These are phyloP conservation scores for Leucoraja ocellata DNA, from an alignment of 2,797 vertebrate genomes.

Conservation along the genomic window DNA sequence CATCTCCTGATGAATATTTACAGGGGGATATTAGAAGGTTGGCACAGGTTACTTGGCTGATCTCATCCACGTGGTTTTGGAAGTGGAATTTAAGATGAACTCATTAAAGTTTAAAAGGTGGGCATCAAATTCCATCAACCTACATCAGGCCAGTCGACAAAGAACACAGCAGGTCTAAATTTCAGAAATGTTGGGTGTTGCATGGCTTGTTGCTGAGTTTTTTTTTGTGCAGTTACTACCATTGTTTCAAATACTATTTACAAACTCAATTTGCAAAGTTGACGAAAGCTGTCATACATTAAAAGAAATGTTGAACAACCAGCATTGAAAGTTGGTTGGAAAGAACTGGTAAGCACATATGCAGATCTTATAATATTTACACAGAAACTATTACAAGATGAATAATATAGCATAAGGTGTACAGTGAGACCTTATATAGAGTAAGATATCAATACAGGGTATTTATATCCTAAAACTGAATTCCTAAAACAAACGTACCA, in stretches of 20 bases:
- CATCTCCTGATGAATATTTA: background rate
- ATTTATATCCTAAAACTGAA: background rate
- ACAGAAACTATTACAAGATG: background rate
- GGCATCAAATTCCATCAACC: background rate
- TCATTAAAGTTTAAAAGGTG: background rate
- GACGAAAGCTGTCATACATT: background rate
- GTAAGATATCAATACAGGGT: too few species aligned
- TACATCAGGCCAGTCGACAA: background rate
- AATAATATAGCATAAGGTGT: background rate
- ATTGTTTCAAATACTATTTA: background rate
- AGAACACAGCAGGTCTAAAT: background rate
- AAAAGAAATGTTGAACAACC: background rate
- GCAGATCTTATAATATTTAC: background rate
- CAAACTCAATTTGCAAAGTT: background rate
- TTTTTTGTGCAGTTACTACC: background rate
- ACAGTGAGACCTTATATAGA: background rate
- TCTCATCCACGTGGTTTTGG: background rate
- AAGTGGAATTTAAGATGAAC: background rate
- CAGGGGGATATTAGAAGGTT: background rate
- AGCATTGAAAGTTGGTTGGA: background rate
- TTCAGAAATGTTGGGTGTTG: background rate
- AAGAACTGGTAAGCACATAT: background rate
- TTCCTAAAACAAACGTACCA: slow-evolving; percentile 62
- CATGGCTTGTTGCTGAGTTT: background rate
- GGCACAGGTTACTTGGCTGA: background rate